Conservation (phyloP, 2,888 invertebrate species). For the Clanis bilineata region DNA sequence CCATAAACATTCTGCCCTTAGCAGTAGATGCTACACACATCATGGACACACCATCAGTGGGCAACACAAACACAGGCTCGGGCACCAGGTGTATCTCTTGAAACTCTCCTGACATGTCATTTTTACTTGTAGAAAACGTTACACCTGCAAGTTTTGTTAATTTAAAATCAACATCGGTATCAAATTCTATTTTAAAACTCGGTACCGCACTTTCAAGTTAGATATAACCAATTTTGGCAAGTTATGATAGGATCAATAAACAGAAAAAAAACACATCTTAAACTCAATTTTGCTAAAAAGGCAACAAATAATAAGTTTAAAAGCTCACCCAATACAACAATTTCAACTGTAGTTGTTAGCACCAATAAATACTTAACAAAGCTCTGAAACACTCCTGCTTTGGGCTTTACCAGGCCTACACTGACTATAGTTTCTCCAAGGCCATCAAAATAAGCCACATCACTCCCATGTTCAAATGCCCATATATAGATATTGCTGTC, state of each 20-base stretch:
- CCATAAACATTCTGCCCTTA: slow-evolving; percentile 95
- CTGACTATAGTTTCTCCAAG: slow-evolving; percentile 96
- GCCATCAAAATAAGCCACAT: slow-evolving; percentile 98
- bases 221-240: too few relatives aligned
- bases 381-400: slow-evolving; percentile 92
- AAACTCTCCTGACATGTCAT: slow-evolving; percentile 71
- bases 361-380: slow-evolving; percentile 96
- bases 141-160: slow-evolving; percentile 60
- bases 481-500: slow-evolving; percentile 99
- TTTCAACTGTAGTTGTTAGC: slow-evolving; percentile 96
- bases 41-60: slow-evolving; percentile 94
- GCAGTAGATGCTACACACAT: slow-evolving; percentile 90
- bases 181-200: not conserved
- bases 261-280: too few relatives aligned
- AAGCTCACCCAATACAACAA: slow-evolving; percentile 91
- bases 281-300: too few relatives aligned
- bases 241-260: too few relatives aligned
- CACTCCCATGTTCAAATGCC: slow-evolving; percentile 97
- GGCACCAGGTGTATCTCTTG: slow-evolving; percentile 95
- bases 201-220: too few relatives aligned
- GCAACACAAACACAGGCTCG: slow-evolving; percentile 96
- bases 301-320: slow-evolving; percentile 5
- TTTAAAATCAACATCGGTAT: slow-evolving; percentile 13
- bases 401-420: slow-evolving; percentile 95
- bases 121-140: slow-evolving; percentile 79